These are phyloP conservation scores for Ambastaia sidthimunki DNA, from an alignment of 2,797 vertebrate genomes.

Conservation along the genomic window DNA sequence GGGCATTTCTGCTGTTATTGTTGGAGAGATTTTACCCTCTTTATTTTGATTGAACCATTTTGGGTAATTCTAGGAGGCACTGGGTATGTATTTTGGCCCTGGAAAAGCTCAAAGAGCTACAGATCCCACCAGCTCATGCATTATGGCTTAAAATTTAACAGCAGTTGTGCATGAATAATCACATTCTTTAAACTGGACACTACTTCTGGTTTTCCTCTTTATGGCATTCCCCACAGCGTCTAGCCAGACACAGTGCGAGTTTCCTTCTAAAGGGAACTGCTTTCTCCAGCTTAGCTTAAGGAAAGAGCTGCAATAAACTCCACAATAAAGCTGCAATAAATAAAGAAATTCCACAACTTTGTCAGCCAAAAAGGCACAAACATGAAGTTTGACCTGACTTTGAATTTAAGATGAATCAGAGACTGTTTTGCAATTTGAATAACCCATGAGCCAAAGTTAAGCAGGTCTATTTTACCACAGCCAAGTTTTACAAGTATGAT, in stretches of 20 bases:
- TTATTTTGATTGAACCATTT: conserved; percentile 57
- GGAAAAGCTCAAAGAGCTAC: not conserved
- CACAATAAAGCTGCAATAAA: not conserved
- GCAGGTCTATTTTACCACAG: conserved; percentile 32
- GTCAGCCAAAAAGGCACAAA: conserved; percentile 16
- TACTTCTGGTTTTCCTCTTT: too few relatives aligned
- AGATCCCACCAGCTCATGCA: not conserved
- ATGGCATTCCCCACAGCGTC: too few relatives aligned
- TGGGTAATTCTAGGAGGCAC: conserved; percentile 53
- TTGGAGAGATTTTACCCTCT: conserved; percentile 54
- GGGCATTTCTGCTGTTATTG: conserved; percentile 53
- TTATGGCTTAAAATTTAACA: not conserved
- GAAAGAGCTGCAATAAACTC: conserved; percentile 14
- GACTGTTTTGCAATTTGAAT: conserved; percentile 45
- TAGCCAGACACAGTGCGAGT: too few relatives aligned
- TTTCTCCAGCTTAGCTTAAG: not conserved
- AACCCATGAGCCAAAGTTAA: conserved; percentile 42
- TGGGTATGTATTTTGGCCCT: conserved; percentile 47
- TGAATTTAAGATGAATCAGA: conserved; percentile 27
- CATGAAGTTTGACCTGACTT: conserved; percentile 25
- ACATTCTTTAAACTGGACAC: conserved; percentile 15
- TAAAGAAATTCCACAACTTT: conserved; percentile 6
- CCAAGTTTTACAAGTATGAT: conserved; percentile 38
- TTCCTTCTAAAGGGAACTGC: not conserved
- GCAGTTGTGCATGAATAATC: conserved; percentile 8